Base-by-base conservation (phyloP, 2,113 vertebrate species). In the Hippocampus zosterae region DNA sequence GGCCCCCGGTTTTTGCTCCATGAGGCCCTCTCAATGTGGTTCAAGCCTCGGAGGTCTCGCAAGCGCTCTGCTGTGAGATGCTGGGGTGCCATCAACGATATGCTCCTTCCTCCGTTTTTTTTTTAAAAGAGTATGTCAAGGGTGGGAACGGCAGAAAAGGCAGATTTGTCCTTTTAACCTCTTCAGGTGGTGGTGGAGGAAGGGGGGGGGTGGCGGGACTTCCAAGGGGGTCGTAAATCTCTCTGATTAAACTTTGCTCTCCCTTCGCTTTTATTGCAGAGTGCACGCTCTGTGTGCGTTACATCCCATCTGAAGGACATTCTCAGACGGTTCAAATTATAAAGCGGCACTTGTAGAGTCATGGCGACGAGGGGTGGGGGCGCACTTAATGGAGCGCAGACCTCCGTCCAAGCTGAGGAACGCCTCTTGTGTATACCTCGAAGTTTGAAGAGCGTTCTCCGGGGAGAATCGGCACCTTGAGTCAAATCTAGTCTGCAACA, bases 301-400 rank as follows among this genome's bases (percentile, higher is more conserved):
- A 68, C 69, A 75, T 85, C 80, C 92, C 80, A 76, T 73, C 44
- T 75, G 70, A 84, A 68, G 77, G 75, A 63, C 84, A 76, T 74
- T 77, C 76, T 69, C 77, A 77, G 76, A 74, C 85, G 90, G 87
- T 90, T 85, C 67, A 87, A 88, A 90, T 83, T 85, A 80, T 85
- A 80, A 85, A 90, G 87, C 81, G 67, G 73, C n/a, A 70, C 62
- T 48, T 1, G 9, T 61, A 70, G 41, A 76, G 73, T 81, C 40
- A 68, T 89, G 89, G 87, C 81, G 91, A 88, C 81, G 3, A 5
- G 0, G 33, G 33, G 57, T 13, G 41, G 19, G 6, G 40, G 8
- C 10, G 3, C 55, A 57, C 55, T 27, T 59, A 29, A 27, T 27
- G 12, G 56, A 2, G 5, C 13, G 25, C 5, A n/a, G 19, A 64